These are phyloP conservation scores for Mustela lutreola DNA, from an alignment of 2,113 vertebrate species.

Conservation along the genomic window DNA sequence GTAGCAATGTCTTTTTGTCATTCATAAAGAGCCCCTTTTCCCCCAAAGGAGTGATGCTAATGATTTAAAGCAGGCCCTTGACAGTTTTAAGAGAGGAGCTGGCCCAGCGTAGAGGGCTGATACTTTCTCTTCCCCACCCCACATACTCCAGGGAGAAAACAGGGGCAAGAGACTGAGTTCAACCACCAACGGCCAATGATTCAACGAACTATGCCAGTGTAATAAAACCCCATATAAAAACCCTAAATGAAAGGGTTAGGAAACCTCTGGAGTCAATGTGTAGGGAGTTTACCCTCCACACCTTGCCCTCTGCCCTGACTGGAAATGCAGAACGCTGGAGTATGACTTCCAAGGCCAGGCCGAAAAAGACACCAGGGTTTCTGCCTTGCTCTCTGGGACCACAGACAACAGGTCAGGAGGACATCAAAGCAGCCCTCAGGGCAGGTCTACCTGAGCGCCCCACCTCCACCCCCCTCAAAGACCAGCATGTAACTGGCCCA, in stretches of 20 bases:
- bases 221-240: neutral
- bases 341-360: neutral
- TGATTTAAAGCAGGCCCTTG: neutral
- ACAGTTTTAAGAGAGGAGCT: neutral
- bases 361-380: neutral
- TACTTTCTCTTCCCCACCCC: neutral
- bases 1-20: neutral
- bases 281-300: neutral
- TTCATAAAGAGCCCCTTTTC: neutral
- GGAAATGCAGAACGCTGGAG: neutral
- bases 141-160: neutral
- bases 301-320: neutral
- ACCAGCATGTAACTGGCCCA: neutral
- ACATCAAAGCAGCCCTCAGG: neutral
- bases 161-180: neutral
- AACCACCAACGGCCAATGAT: neutral
- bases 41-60: neutral
- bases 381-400: neutral
- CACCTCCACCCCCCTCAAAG: accelerated
- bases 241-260: neutral
- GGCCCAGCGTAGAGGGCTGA: neutral
- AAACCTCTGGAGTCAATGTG: neutral
- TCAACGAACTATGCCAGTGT: neutral
- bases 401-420: neutral
- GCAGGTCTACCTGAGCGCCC: neutral